Conservation (phyloP, 2,888 invertebrate genomes). For the Bhutanitis thaidina region DNA sequence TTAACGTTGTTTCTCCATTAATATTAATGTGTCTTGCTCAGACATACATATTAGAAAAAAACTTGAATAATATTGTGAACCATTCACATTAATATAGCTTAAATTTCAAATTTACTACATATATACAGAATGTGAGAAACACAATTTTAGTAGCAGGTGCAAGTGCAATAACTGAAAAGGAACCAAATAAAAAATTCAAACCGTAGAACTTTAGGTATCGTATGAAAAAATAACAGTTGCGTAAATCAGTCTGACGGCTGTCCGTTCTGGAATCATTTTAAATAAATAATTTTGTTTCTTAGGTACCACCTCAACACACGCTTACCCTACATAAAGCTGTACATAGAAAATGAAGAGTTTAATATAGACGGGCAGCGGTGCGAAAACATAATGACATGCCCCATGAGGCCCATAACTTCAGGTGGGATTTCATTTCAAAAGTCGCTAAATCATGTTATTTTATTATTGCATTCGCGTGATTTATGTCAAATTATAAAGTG, state of each 20-base stretch:
- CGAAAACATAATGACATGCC: slow-evolving; percentile 97
- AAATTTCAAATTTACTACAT: not conserved
- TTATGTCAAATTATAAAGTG: slow-evolving; percentile 18
- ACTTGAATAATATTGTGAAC: too few species aligned
- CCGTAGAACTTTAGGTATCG: slow-evolving; percentile 5
- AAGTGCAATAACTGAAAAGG: slow-evolving; percentile 11
- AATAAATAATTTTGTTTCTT: slow-evolving; percentile 23
- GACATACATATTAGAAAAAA: too few species aligned
- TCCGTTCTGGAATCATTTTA: slow-evolving; percentile 11
- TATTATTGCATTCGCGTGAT: slow-evolving; percentile 4
- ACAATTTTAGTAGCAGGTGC: slow-evolving; percentile 1
- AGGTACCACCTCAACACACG: slow-evolving; percentile 93
- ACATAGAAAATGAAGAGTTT: slow-evolving; percentile 96
- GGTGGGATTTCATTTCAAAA: slow-evolving; percentile 60
- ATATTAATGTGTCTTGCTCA: too few species aligned
- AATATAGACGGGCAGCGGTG: slow-evolving; percentile 96
- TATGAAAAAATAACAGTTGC: slow-evolving; percentile 7
- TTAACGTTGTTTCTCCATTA: too few species aligned
- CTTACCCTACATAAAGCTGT: slow-evolving; percentile 92
- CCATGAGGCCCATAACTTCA: slow-evolving; percentile 94
- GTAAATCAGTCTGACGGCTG: slow-evolving; percentile 15
- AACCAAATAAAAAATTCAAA: slow-evolving; percentile 13
- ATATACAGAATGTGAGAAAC: not conserved
- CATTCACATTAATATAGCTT: too few species aligned
- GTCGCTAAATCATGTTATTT: not conserved